Evolutionary conservation across 2,888 invertebrate species (phyloP), one percentile per base, ranked within the genome.

Genomic region (Melanostoma mellinum): DNA sequence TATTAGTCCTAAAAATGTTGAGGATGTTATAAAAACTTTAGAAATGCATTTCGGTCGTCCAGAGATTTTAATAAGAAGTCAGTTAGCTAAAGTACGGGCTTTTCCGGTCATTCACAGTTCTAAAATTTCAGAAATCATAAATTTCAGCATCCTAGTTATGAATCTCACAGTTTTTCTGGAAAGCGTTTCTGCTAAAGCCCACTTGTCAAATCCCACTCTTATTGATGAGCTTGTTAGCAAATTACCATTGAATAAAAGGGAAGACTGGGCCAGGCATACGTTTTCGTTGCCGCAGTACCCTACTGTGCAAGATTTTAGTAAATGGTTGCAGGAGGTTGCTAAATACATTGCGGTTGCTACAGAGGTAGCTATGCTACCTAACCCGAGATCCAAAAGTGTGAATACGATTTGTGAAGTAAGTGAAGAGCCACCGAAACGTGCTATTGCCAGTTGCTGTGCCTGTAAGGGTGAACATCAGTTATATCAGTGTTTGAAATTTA

Each of bases 31-130:
- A 30, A 63, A 44, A 3, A 85, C 79, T n/a, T 48, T 86, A 4
- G 76, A 86, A 42, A 86, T 86, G 58, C 82, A 81, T 8, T 87
- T 67, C 53, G 86, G 86, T 32, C 81, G 87, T 1, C 84, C 87
- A 2, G 85, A 87, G 32, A 9, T 85, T 42, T 55, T 86, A 20
- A 79, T 86, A 10, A 61, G 84, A 20, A 85, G 80, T 44, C 85
- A 85, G 52, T 60, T 86, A 8, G 68, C 80, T 4, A 86, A 86
- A 40, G 85, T 81, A 0, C 75, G 80, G n/a, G 33, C 56, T 0
- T 73, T 86, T 55, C 67, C 85, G 0, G 8, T 60, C 3, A 86
- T 87, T 33, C 36, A 60, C 42, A 72, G 71, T 36, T 75, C 61
- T 6, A 79, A 55, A 60, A 69, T 86, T 20, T 38, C 58, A 6